Base-by-base conservation (phyloP, 2,797 vertebrate species). In the Adrianichthys oophorus region DNA sequence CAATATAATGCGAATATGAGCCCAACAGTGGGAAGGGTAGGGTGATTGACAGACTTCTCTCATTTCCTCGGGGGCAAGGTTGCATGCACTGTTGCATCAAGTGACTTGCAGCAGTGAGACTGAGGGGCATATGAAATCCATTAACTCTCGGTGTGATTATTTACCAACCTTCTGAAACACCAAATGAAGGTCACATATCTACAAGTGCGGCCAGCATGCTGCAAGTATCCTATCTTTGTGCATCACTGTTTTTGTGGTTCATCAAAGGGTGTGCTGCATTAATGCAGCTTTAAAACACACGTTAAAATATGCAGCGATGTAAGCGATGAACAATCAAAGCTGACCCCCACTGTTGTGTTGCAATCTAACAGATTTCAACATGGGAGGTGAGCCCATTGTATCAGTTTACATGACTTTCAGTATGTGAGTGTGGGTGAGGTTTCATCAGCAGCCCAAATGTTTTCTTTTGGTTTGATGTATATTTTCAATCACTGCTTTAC, bases 161-260 rank as follows among this genome's bases (percentile, higher is more conserved):
- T 87, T 77, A 87, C 63, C 73, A 79, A 56, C 50, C 67, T 61
- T 72, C 69, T 72, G 65, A 85, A 83, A 83, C 63, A 73, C 62
- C 80, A 78, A 82, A 86, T 65, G 79, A 88, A 84, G 82, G 82
- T 84, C 80, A 80, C 81, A 79, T 84, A 82, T 87, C 76, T 85
- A 76, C 68, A 85, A 82, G 78, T 73, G 78, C 85, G 83, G 78
- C 70, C 73, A 72, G 81, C 76, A 74, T 84, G 76, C 69, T 75
- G 46, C 52, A 70, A 46, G 61, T 55, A 17, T 59, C 50, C 18
- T 80, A 85, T 89, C 82, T 82, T 66, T 68, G 70, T 64, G 70
- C 78, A 82, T 86, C 83, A 56, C 71, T 67, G 76, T 82, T 76
- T 81, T 68, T 77, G 80, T 63, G 75, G 76, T 75, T 86, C 84